Evolutionary conservation across 2,113 vertebrate species (phyloP).

Genomic region (Shinisaurus crocodilurus): DNA sequence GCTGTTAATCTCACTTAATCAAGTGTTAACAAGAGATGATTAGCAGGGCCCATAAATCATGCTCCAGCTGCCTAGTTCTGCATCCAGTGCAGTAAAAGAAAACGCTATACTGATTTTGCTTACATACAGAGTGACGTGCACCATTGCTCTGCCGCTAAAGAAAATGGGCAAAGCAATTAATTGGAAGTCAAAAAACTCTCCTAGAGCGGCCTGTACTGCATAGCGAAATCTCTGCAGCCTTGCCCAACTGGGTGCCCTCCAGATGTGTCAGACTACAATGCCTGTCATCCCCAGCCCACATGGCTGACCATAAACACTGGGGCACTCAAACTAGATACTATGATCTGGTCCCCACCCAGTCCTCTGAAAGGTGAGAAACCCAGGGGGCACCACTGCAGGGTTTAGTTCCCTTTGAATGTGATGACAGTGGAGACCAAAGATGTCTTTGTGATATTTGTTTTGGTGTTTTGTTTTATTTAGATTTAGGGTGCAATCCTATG

Average conservation of each 20-base stretch:
- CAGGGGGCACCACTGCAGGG: not conserved
- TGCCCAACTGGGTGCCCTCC: not conserved
- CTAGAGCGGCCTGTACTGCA: not conserved
- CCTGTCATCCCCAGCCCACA: too few species aligned
- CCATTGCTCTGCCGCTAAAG: constrained; percentile 12
- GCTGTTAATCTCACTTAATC: not conserved
- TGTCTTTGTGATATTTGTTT: not conserved
- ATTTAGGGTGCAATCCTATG: too few species aligned
- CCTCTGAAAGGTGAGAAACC: too few species aligned
- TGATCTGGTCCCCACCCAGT: not conserved
- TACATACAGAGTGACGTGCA: not conserved
- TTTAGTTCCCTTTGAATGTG: not conserved
- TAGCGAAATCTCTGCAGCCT: not conserved
- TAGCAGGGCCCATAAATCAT: not conserved
- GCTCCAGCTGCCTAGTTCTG: constrained; percentile 38
- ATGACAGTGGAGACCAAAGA: not conserved
- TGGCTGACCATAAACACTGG: not conserved
- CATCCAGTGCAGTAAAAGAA: constrained; percentile 40
- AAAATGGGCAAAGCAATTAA: constrained; percentile 3
- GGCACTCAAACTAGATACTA: too few species aligned
- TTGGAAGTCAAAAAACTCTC: not conserved
- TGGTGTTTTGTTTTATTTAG: not conserved
- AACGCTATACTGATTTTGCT: not conserved
- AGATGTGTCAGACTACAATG: not conserved
- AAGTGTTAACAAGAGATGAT: constrained; percentile 47